Evolutionary conservation across 2,888 invertebrate genomes (phyloP).

Genomic region (Acleris laterana): DNA sequence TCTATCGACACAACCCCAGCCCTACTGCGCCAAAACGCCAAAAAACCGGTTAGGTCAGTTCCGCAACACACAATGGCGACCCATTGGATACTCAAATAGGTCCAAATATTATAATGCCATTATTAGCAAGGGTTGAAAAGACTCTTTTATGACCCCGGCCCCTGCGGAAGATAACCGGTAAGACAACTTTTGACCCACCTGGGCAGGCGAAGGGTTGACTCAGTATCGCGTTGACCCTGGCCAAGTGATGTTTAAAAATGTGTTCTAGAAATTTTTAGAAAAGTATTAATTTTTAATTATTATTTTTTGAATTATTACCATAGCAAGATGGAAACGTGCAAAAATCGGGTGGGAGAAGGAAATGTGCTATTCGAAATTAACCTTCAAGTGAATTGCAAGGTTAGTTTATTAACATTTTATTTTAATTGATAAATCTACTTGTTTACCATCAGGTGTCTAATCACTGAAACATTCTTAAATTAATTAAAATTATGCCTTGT

Average conservation of each 20-base stretch:
- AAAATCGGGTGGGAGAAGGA: too few relatives aligned
- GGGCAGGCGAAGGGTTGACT: slow-evolving; percentile 67
- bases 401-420: neutral
- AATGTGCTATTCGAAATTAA: neutral
- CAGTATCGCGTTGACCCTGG: slow-evolving; percentile 74
- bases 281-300: neutral
- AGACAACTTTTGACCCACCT: slow-evolving; percentile 79
- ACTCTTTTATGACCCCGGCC: slow-evolving; percentile 75
- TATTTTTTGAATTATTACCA: too few relatives aligned
- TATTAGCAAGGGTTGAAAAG: slow-evolving; percentile 61
- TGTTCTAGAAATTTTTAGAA: neutral
- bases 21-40: slow-evolving; percentile 44
- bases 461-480: neutral
- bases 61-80: slow-evolving; percentile 74
- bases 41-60: slow-evolving; percentile 83
- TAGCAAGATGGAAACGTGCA: too few relatives aligned
- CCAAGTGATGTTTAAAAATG: slow-evolving; percentile 43
- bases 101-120: slow-evolving; percentile 81
- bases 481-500: too few relatives aligned
- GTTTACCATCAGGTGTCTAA: neutral
- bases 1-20: slow-evolving; percentile 2
- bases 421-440: neutral
- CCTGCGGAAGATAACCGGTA: slow-evolving; percentile 80
- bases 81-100: slow-evolving; percentile 83
- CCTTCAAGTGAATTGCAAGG: slow-evolving; percentile 5